Conservation (phyloP, 2,888 invertebrate species). For the Orthosia gracilis region DNA sequence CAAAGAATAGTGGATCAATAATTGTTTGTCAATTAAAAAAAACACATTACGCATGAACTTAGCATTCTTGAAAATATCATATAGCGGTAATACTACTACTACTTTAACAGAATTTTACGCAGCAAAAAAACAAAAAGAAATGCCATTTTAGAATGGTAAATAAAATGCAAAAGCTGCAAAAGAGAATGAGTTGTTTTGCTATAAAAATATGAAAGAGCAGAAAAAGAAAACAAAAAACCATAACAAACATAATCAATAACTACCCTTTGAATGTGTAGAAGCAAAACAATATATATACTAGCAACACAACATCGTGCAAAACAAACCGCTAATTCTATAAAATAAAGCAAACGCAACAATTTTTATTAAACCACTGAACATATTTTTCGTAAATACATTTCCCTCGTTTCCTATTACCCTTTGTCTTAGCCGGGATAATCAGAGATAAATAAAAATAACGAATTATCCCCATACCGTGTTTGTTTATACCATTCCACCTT, state of each 20-base stretch:
- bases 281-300: background rate
- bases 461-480: constrained; percentile 43
- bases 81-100: too few species aligned
- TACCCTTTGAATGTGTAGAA: background rate
- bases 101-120: background rate
- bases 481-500: constrained; percentile 49
- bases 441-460: constrained; percentile 65
- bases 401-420: constrained; percentile 53
- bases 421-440: constrained; percentile 58
- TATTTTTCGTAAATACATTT: constrained; percentile 58
- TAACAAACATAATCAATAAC: constrained; percentile 6
- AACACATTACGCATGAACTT: too few species aligned
- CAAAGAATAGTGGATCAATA: too few species aligned
- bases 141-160: background rate
- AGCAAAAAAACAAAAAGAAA: background rate
- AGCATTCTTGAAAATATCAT: too few species aligned
- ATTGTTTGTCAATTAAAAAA: too few species aligned
- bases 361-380: constrained; percentile 45
- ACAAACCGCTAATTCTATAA: constrained; percentile 28
- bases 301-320: constrained; percentile 1
- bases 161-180: background rate
- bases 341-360: constrained; percentile 38
- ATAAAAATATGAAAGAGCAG: background rate
- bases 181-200: too few species aligned
- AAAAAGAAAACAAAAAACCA: background rate